A percentile compares a stretch with the other conserved stretches of the same genome.
These are phyloP conservation scores for Micrastur ruficollis DNA, from an alignment of 2,797 vertebrate genomes.

Conservation along the genomic window DNA sequence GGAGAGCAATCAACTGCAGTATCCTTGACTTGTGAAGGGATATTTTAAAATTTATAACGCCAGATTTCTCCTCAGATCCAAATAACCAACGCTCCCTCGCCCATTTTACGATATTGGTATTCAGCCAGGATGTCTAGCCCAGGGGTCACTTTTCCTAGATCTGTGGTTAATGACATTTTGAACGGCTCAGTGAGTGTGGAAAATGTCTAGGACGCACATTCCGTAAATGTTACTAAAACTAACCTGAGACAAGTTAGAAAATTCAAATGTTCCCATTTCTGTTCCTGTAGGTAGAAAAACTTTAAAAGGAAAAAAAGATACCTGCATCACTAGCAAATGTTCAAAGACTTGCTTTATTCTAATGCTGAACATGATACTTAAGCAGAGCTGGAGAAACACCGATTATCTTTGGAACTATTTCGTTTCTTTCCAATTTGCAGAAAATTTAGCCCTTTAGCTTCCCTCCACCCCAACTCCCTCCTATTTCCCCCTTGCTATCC, in stretches of 20 bases:
- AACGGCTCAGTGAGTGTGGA: not conserved
- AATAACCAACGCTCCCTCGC: not conserved
- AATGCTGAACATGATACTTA: not conserved
- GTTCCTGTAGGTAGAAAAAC: not conserved
- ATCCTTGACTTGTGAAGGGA: not conserved
- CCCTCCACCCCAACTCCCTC: accelerated
- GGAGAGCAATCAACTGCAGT: not conserved
- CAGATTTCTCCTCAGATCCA: not conserved
- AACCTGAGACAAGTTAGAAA: not conserved
- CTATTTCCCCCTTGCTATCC: not conserved
- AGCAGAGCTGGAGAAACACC: not conserved
- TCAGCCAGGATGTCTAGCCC: not conserved
- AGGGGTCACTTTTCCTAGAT: constrained; percentile 4
- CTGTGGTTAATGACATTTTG: constrained; percentile 36
- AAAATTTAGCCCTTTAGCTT: not conserved
- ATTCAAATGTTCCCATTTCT: not conserved
- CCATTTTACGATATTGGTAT: not conserved
- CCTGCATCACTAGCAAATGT: not conserved
- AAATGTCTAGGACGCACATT: not conserved
- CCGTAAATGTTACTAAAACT: not conserved
- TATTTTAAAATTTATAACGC: not conserved
- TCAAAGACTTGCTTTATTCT: not conserved
- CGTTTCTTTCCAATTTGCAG: not conserved
- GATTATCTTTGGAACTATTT: not conserved
- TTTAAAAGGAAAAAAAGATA: not conserved